phyloP scores from a whole-genome alignment of 2,888 invertebrate species.

The Sinhomidia bicolor region DNA sequence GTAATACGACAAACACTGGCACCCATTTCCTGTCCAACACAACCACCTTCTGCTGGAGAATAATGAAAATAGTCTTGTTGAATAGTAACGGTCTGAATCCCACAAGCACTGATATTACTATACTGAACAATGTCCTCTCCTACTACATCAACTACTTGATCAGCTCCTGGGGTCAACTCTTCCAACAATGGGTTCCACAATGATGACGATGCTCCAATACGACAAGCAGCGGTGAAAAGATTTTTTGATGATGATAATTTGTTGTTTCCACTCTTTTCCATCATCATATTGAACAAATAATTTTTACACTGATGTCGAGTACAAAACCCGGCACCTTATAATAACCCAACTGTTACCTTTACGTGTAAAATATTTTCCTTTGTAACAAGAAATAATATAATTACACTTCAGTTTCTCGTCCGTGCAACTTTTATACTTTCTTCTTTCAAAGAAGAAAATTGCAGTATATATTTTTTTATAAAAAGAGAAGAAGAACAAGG shows the following conservation, averaged over 20 bases:
- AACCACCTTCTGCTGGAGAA: background rate
- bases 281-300: conserved; percentile 23
- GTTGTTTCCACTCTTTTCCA: conserved; percentile 9
- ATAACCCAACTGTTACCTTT: background rate
- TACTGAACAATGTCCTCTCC: background rate
- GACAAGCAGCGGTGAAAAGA: background rate
- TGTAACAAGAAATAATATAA: background rate
- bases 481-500: background rate
- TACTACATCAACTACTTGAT: too few species aligned
- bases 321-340: background rate
- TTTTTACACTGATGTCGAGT: background rate
- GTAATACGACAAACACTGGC: background rate
- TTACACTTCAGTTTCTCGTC: background rate
- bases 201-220: conserved; percentile 15
- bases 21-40: background rate
- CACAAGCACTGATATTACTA: background rate
- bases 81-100: background rate
- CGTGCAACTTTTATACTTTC: background rate
- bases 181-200: conserved; percentile 33
- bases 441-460: background rate
- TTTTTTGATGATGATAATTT: background rate
- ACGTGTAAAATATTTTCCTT: background rate
- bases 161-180: conserved; percentile 32
- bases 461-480: background rate
- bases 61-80: conserved; percentile 10